phyloP scores from a whole-genome alignment of 2,113 vertebrate genomes.

The Pithys albifrons region DNA sequence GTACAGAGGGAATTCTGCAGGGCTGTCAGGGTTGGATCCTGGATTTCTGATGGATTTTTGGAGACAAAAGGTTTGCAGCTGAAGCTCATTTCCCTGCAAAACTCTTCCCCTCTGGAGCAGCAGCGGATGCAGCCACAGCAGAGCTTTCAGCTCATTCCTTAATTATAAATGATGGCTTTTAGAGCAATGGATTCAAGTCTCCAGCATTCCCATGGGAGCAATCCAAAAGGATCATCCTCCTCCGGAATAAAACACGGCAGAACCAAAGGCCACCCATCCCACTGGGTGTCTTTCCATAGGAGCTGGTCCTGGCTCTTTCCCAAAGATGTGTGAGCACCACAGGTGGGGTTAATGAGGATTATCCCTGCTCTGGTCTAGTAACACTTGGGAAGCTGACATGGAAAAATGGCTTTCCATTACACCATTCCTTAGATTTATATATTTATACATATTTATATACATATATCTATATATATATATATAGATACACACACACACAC shows the following conservation, averaged over 20 bases:
- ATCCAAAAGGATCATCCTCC: background rate
- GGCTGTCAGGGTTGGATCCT: background rate
- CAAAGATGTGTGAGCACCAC: fast-evolving
- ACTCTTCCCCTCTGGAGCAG: background rate
- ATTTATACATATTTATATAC: background rate
- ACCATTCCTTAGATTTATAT: background rate
- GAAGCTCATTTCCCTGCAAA: background rate
- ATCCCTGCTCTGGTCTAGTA: background rate
- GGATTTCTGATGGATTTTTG: background rate
- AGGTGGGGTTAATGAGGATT: background rate
- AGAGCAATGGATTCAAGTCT: background rate
- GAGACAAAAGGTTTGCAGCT: background rate
- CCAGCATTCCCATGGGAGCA: background rate
- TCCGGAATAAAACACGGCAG: background rate
- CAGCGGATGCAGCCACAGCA: background rate
- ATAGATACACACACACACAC: too few relatives aligned
- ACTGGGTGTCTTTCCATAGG: background rate
- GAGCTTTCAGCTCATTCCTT: background rate
- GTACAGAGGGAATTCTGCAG: background rate
- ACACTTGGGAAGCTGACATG: background rate
- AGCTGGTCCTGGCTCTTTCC: background rate
- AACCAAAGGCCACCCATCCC: background rate
- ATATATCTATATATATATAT: background rate
- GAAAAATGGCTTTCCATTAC: background rate
- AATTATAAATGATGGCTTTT: background rate